These are phyloP conservation scores for Scortum barcoo DNA, from an alignment of 2,113 vertebrate genomes.

Conservation along the genomic window DNA sequence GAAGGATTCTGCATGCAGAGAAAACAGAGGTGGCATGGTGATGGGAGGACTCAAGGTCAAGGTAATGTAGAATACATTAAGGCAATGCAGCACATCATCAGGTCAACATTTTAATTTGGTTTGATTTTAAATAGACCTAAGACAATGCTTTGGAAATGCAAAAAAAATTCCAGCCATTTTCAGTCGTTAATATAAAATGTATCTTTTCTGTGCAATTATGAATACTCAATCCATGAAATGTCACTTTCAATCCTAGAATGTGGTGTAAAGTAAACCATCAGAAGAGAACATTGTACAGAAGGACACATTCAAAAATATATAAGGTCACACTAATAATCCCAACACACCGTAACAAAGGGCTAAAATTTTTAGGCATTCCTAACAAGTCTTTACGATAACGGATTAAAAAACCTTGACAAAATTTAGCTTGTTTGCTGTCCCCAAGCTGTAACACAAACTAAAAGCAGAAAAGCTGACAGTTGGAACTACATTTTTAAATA, in stretches of 20 bases:
- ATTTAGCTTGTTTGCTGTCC: no score
- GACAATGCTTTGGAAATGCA: background rate
- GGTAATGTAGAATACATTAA: conserved; percentile 21
- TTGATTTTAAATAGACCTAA: background rate
- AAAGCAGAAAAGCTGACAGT: background rate
- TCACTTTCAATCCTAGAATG: background rate
- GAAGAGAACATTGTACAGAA: background rate
- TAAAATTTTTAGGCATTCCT: background rate
- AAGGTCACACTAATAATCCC: background rate
- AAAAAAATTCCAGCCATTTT: no score
- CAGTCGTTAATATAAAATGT: background rate
- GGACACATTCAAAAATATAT: background rate
- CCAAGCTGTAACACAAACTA: no score
- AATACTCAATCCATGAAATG: background rate
- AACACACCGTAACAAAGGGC: background rate
- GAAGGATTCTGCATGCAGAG: background rate
- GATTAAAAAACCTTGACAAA: background rate
- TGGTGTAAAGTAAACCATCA: background rate
- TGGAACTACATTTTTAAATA: background rate
- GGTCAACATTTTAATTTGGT: background rate
- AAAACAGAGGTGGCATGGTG: conserved; percentile 34
- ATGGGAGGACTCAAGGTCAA: conserved; percentile 45
- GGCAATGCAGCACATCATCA: background rate
- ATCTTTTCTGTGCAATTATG: no score
- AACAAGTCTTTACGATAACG: background rate